Evolutionary conservation across 2,888 invertebrate species (phyloP), one percentile per base, ranked within the genome.

Genomic region (Caenorhabditis sp.): DNA sequence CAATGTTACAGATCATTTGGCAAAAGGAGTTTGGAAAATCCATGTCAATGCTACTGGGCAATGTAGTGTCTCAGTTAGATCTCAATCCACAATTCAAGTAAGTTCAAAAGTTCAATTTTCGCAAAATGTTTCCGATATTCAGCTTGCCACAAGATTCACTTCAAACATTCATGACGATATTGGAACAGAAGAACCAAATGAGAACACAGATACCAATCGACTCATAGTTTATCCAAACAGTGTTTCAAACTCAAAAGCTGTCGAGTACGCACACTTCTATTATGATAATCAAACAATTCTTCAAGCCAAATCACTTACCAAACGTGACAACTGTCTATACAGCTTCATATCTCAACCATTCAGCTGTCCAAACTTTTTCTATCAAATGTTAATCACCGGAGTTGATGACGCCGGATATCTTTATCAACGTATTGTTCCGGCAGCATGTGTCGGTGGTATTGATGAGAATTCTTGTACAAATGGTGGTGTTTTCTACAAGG

Each of bases 191-290:
- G 79, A 79, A 21, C 69, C 78, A 10, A 72, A 64, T 53, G 59
- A 23, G 19, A 66, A 68, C n/a, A 68, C 64, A 65, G 77, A 69
- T 10, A 62, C 51, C 19, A 82, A 82, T 66, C 64, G 77, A 53
- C 49, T 78, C 24, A 66, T 80, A n/a, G 72, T 77, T 12, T 75
- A 77, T 60, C 69, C 77, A 10, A 64, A 68, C 53, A 77, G 79
- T 24, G 59, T 81, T 14, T 12, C 58, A 21, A 69, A 68, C 23
- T 55, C 58, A 8, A 64, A 43, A 19, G 66, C 58, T 27, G 68
- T 82, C 1, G 81, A 82, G 27, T 82, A 82, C 69, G 82, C 78
- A 36, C 81, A 81, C 31, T 69, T 81, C 19, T 81, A 78, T 62
- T 66, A 67, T 27, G 69, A 78, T 54, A 69, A 79, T 53, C 64